Base-by-base conservation (phyloP, 2,113 vertebrate genomes). In the Oncorhynchus mykiss region DNA sequence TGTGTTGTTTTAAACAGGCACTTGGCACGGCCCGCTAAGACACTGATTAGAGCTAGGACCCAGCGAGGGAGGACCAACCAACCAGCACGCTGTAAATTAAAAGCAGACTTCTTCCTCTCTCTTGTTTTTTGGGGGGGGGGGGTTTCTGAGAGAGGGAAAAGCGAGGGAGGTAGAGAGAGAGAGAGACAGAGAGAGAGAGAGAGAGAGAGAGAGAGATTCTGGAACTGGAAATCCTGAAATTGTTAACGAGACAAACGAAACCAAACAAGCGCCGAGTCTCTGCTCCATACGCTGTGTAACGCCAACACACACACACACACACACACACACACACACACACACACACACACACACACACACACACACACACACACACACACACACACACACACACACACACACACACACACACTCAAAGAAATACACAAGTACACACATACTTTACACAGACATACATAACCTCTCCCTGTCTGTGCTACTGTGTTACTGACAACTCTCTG, bases 171-270 rank as follows among this genome's bases (percentile, higher is more conserved):
- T 51, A 8, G 71, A 5, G 70, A 81, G 71, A 5, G 70, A 81
- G 80, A 80, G 81, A 83, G 67, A 75, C 72, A 70, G 67, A 67
- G 80, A 71, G 66, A 68, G 69, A 72, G 78, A 60, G 71, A 57
- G 68, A 57, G 74, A 34, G 34, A 34, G 34, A 8, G 34, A 39
- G 7, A 39, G 7, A 2, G 7, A 45, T 9, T 93, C 92, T 76
- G 75, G 93, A 91, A 91, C 80, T 85, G 91, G 92, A 95, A 93
- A 91, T 91, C 91, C 91, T 86, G 87, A 88, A 92, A 91, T 91
- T 91, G 92, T 94, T 93, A 92, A 91, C 88, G 83, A 92, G 91
- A 89, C 89, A 78, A 90, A 83, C 82, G 79, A 90, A 93, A 91
- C 71, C 39, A 12, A 2, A 12, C 39, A 49, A 77, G 80, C n/a